Base-by-base conservation (phyloP, 2,113 vertebrate species). In the Bostrychus sinensis region DNA sequence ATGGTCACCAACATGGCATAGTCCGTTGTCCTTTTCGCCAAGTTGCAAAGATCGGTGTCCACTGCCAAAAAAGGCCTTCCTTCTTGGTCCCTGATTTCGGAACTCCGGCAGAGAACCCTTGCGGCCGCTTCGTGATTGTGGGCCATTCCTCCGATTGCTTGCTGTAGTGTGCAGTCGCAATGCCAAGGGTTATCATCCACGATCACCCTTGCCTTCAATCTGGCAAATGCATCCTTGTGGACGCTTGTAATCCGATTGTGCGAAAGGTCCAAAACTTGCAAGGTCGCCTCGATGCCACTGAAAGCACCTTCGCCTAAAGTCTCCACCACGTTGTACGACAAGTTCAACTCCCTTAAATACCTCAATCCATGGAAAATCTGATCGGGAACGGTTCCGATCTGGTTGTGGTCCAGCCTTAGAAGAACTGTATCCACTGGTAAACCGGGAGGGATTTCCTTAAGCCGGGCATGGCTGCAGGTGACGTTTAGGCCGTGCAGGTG, bases 1-100 rank as follows among this genome's bases (percentile, higher is more conserved):
- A 99, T 99, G 82, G 97, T 99, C 85, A 99, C 96, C 78, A 99
- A 89, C 97, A 99, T 99, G 76, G 96, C 97, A 0, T 98, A 97
- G 84, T 99, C 97, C 2, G 96, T 98, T 67, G 97, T 98, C 89
- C 95, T 94, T 93, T 96, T 98, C 3, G 96, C 93, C 72, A 98
- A 92, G 88, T 97, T 98, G 84, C 97, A 98, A 68, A 99, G 94
- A 91, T 99, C 96, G 0, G 94, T 93, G 0, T 97, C 95, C 66
- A 95, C 92, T 0, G 95, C 96, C 85, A 98, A 87, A 86, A 98
- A 97, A 0, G 96, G 94, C n/a, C 94, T 92, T 38, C 85, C 97
- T 93, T 2, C 94, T 87, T 97, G 95, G 66, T 98, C 95, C 0
- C 92, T 93, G 63, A 97, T 89, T 72, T 95, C 96, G 0, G 97